Evolutionary conservation across 1,140 invertebrate genomes (phyloP).

Genomic region (Zaprionus lachaisei): DNA sequence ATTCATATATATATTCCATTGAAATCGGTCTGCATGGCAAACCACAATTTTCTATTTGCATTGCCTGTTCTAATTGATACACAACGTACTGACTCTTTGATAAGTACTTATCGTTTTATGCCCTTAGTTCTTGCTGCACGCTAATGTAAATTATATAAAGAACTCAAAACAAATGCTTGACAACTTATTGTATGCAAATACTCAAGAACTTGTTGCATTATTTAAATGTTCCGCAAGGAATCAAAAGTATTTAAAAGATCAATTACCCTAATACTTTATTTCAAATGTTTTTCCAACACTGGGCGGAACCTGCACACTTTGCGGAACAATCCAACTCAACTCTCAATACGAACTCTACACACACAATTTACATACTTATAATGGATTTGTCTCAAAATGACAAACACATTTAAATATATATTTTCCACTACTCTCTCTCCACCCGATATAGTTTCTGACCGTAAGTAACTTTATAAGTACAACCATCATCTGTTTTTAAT

Average conservation of each 20-base stretch:
- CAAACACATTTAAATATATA: constrained; percentile 26
- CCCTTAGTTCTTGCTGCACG: not conserved
- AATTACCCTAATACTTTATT: constrained; percentile 69
- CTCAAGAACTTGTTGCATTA: not conserved
- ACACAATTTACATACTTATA: constrained; percentile 31
- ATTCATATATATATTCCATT: not conserved
- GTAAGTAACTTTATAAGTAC: constrained; percentile 62
- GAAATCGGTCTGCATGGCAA: constrained; percentile 1
- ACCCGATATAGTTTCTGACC: constrained; percentile 71
- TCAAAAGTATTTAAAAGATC: constrained; percentile 54
- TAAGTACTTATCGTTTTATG: not conserved
- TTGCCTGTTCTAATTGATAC: not conserved
- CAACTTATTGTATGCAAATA: constrained; percentile 2
- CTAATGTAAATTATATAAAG: not conserved
- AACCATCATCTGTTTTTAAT: constrained; percentile 34
- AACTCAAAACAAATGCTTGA: not conserved
- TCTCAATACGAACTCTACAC: constrained; percentile 15
- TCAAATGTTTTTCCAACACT: constrained; percentile 61
- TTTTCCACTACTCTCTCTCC: constrained; percentile 37
- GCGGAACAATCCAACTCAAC: constrained; percentile 47
- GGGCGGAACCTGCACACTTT: constrained; percentile 66
- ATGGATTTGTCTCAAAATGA: constrained; percentile 29
- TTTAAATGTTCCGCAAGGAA: constrained; percentile 14
- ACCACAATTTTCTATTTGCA: constrained; percentile 5
- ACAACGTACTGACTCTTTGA: not conserved